phyloP scores from a whole-genome alignment of 1,140 invertebrate genomes.

The Apolygus lucorum region DNA sequence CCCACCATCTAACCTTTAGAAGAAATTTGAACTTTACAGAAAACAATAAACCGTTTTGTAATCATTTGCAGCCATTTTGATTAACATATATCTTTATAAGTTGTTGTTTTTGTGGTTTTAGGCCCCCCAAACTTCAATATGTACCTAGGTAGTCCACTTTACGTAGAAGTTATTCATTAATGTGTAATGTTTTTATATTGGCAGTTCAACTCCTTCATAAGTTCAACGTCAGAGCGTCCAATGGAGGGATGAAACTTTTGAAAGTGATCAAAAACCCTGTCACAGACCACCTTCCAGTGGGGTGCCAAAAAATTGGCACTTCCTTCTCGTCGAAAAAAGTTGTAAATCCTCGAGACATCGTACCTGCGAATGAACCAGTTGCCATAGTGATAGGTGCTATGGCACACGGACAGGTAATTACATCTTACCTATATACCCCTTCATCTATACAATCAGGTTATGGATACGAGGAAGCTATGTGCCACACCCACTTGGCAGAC shows the following conservation, averaged over 20 bases:
- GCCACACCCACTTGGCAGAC: too few relatives aligned
- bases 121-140: too few relatives aligned
- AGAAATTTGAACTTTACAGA: too few relatives aligned
- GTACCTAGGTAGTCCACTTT: too few relatives aligned
- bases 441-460: too few relatives aligned
- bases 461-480: too few relatives aligned
- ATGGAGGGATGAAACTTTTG: constrained; percentile 80
- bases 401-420: constrained; percentile 83
- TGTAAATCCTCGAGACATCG: constrained; percentile 67
- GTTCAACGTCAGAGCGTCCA: constrained; percentile 80
- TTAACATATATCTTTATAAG: too few relatives aligned
- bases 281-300: constrained; percentile 89
- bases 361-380: constrained; percentile 71
- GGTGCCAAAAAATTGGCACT: constrained; percentile 82
- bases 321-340: constrained; percentile 79
- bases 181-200: constrained; percentile 36
- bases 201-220: constrained; percentile 94
- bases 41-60: too few relatives aligned
- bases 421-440: too few relatives aligned
- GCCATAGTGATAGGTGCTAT: constrained; percentile 92
- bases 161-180: too few relatives aligned
- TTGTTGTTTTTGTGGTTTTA: not conserved
- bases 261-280: constrained; percentile 98
- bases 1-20: too few relatives aligned
- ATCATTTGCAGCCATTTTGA: too few relatives aligned